phyloP scores from a whole-genome alignment of 2,888 invertebrate species.

The Scelioninae gen. 2 region DNA sequence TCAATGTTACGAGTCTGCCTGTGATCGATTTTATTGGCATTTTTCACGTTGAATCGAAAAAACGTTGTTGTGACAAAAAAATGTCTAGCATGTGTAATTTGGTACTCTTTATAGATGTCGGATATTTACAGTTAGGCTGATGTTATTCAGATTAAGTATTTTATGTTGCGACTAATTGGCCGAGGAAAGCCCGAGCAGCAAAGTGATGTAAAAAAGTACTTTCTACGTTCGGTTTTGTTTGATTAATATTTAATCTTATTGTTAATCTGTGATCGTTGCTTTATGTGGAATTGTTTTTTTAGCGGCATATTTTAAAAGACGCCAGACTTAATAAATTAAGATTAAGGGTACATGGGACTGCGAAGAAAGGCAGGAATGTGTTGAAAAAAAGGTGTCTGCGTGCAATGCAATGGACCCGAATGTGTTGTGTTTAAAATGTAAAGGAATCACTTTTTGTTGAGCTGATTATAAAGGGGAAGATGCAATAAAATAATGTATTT shows the following conservation, averaged over 20 bases:
- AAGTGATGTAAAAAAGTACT: constrained; percentile 5
- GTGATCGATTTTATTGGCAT: neutral
- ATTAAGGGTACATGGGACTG: constrained; percentile 9
- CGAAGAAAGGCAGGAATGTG: neutral
- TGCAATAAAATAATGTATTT: no score
- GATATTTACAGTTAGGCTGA: constrained; percentile 32
- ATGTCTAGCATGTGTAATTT: constrained; percentile 32
- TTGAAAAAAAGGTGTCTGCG: constrained; percentile 14
- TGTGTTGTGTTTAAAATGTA: neutral
- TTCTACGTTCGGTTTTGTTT: constrained; percentile 20
- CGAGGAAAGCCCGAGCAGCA: neutral
- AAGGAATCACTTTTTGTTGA: no score
- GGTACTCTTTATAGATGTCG: constrained; percentile 2
- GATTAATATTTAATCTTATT: constrained; percentile 11
- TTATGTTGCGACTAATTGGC: constrained; percentile 17
- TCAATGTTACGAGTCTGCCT: neutral
- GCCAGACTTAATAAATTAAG: constrained; percentile 28
- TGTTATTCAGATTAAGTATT: constrained; percentile 28
- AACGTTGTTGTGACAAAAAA: constrained; percentile 14
- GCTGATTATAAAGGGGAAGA: no score
- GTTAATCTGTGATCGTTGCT: constrained; percentile 13
- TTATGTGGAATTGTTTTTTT: constrained; percentile 14
- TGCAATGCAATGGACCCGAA: neutral
- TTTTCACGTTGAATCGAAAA: constrained; percentile 2
- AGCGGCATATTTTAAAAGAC: neutral